Evolutionary conservation across 2,797 vertebrate genomes (phyloP), one percentile per base, ranked within the genome.

Genomic region (Premnoplex brunnescens): DNA sequence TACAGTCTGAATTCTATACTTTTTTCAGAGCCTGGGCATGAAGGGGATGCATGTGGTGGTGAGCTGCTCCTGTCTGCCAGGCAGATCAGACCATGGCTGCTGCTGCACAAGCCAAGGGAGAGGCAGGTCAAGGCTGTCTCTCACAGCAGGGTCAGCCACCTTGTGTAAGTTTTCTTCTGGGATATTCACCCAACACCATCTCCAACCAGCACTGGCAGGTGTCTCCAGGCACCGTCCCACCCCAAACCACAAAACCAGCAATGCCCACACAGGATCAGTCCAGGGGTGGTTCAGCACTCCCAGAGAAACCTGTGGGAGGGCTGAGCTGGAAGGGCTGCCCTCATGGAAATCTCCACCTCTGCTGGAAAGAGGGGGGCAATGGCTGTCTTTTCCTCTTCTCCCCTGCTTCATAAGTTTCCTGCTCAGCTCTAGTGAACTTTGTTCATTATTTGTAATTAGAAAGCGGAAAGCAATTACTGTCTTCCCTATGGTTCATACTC

Each of bases 281-380:
- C 52, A 58, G 23, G 30, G 20, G 56, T 22, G 24, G 59, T 55
- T 52, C 75, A 94, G 46, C n/a, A 51, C 54, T 83, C 54, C 75
- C 49, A 88, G 36, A 72, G 79, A 79, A 87, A 88, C 28, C 55
- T 67, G 86, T 28, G 74, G 55, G 71, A 92, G 76, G 55, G 16
- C 37, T 46, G 72, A 83, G 17, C 26, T 92, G 44, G 37, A 80
- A 83, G 44, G 22, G 24, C 62, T 32, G 6, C 30, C 44, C 36
- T 69, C 44, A 19, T 32, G 62, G 89, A 89, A 91, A 51, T 60
- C 79, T 91, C 69, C 55, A 84, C n/a, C 52, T 72, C 85, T 82
- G 11, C 48, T 75, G 63, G 88, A 91, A 96, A 83, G 51, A 75
- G 36, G 23, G 37, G 8, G 21, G 13, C 20, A 44, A 18, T 37